Conservation (phyloP, 2,113 vertebrate species). For the Hippotragus niger region DNA sequence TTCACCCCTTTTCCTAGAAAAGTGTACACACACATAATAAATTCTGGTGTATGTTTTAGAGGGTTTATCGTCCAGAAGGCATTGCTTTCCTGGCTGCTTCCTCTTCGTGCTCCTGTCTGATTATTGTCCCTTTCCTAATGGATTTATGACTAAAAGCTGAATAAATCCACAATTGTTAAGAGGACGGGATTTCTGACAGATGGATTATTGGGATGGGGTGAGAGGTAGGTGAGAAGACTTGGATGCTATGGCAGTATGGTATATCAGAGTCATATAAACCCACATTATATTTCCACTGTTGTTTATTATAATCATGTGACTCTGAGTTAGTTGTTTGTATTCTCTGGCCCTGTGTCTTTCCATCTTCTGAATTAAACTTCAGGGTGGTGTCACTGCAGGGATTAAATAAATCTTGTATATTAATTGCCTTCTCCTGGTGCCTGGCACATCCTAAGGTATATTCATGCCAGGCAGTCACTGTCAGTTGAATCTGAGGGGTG, state of each 20-base stretch:
- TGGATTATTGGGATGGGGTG: neutral
- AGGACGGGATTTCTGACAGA: slow-evolving; percentile 1
- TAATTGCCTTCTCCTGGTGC: neutral
- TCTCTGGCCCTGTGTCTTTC: neutral
- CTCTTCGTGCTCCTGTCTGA: neutral
- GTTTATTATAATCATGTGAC: slow-evolving; percentile 25
- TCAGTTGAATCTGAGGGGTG: neutral
- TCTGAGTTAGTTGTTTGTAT: neutral
- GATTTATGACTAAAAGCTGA: slow-evolving; percentile 11
- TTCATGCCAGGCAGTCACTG: neutral
- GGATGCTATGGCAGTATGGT: neutral
- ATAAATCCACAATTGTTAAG: neutral
- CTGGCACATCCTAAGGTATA: neutral
- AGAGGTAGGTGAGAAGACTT: neutral
- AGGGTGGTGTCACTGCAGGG: neutral
- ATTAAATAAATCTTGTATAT: slow-evolving; percentile 10
- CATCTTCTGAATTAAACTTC: slow-evolving; percentile 45
- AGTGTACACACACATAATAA: neutral
- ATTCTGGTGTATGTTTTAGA: neutral
- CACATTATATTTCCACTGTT: neutral
- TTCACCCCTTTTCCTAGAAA: slow-evolving; percentile 3
- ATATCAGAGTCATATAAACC: neutral
- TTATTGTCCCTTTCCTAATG: neutral
- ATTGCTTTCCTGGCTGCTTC: neutral
- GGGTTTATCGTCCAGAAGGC: neutral